A percentile compares a stretch with the other conserved stretches of the same genome.
These are phyloP conservation scores for Aphelenchoides fujianensis DNA, from an alignment of 1,140 invertebrate species.

Conservation along the genomic window DNA sequence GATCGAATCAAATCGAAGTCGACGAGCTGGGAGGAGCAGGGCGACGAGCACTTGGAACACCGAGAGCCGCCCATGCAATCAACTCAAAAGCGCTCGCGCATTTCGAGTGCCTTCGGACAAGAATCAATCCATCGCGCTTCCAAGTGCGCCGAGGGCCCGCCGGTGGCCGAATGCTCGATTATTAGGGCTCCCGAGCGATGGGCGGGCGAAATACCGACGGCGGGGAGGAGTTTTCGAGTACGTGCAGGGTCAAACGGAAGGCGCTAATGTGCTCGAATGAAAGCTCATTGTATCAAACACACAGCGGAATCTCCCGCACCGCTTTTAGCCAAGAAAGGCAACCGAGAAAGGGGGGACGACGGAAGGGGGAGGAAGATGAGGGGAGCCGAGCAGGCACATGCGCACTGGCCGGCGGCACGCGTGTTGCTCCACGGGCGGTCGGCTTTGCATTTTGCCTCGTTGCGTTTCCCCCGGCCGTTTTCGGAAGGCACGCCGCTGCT, in stretches of 20 bases:
- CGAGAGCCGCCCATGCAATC: too few relatives aligned
- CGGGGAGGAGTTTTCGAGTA: neutral
- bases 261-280: neutral
- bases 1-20: constrained; percentile 50
- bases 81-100: too few relatives aligned
- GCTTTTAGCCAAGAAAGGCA: neutral
- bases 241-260: neutral
- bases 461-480: neutral
- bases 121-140: neutral
- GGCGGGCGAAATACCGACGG: neutral
- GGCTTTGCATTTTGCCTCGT: neutral
- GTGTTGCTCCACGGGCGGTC: neutral
- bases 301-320: neutral
- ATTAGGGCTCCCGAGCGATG: too few relatives aligned
- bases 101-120: neutral
- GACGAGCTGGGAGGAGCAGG: constrained; percentile 46
- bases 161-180: too few relatives aligned
- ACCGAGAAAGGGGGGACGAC: neutral
- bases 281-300: neutral
- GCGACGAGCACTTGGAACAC: too few relatives aligned
- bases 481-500: neutral
- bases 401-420: too few relatives aligned
- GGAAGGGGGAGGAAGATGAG: neutral
- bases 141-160: neutral
- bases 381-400: too few relatives aligned